Conservation (phyloP, 2,888 invertebrate species). For the Hesperia comma region DNA sequence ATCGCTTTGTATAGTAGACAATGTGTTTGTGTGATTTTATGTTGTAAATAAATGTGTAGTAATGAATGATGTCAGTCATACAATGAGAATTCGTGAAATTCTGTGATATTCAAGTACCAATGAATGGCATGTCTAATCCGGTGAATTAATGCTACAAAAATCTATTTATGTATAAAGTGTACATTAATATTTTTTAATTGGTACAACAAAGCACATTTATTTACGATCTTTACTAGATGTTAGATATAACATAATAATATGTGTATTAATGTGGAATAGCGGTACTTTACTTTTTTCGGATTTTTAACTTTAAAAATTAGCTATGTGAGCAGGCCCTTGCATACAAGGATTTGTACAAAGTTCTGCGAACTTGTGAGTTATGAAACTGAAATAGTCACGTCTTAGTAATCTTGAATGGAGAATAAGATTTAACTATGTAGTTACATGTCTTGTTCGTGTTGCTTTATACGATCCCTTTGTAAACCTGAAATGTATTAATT, state of each 20-base stretch:
- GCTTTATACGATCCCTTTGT: constrained; percentile 4
- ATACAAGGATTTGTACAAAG: constrained; percentile 45
- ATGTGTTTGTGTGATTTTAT: constrained; percentile 33
- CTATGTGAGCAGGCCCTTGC: constrained; percentile 70
- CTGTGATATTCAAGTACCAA: constrained; percentile 51
- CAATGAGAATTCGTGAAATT: constrained; percentile 43
- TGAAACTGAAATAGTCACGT: constrained; percentile 6
- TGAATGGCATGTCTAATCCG: constrained; percentile 41
- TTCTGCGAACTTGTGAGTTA: background rate
- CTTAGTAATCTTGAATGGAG: background rate
- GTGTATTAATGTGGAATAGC: constrained; percentile 50
- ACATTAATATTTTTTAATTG: constrained; percentile 49
- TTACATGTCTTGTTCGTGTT: constrained; percentile 14
- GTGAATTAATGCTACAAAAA: constrained; percentile 39
- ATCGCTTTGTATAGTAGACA: constrained; percentile 30
- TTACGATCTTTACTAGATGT: constrained; percentile 43
- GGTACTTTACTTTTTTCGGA: constrained; percentile 44
- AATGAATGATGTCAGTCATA: constrained; percentile 36
- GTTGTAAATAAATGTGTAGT: constrained; percentile 50
- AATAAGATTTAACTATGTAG: constrained; percentile 5
- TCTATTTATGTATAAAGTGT: constrained; percentile 50
- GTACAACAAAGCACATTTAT: constrained; percentile 50
- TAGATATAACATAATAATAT: constrained; percentile 34
- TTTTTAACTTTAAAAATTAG: constrained; percentile 15
- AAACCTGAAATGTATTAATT: constrained; percentile 53